Conservation (phyloP, 2,113 vertebrate genomes). For the Solea solea region DNA sequence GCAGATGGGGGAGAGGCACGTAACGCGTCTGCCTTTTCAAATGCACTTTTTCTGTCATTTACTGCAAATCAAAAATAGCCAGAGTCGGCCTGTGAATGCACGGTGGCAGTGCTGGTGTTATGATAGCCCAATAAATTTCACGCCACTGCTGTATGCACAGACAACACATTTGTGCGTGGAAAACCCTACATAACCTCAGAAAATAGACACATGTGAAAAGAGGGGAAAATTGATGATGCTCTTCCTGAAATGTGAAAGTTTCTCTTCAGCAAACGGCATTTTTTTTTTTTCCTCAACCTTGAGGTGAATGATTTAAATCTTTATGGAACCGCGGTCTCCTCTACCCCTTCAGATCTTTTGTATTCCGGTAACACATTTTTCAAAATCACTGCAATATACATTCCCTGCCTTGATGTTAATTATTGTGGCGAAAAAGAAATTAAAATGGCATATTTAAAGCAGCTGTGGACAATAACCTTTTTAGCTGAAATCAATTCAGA, state of each 20-base stretch:
- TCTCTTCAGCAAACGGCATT: slow-evolving; percentile 33
- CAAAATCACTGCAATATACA: slow-evolving; percentile 30
- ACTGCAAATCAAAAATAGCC: slow-evolving; percentile 78
- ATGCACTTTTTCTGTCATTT: slow-evolving; percentile 83
- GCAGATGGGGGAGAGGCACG: slow-evolving; percentile 78
- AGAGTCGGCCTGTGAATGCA: slow-evolving; percentile 48
- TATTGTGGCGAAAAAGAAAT: slow-evolving; percentile 47
- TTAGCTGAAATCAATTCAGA: slow-evolving; percentile 54
- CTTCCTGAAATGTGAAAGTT: slow-evolving; percentile 48
- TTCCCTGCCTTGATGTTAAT: slow-evolving; percentile 59
- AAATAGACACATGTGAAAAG: slow-evolving; percentile 43
- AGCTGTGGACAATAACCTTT: slow-evolving; percentile 30
- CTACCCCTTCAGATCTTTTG: slow-evolving; percentile 9
- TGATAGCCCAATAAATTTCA: slow-evolving; percentile 72
- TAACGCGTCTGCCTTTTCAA: slow-evolving; percentile 79
- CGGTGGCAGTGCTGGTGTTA: slow-evolving; percentile 14
- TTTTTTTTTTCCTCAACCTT: slow-evolving; percentile 55
- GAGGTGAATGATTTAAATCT: slow-evolving; percentile 64
- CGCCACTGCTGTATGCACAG: slow-evolving; percentile 57
- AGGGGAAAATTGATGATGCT: slow-evolving; percentile 44
- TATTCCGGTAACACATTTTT: slow-evolving; percentile 49
- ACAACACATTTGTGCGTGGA: slow-evolving; percentile 69
- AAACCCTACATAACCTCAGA: slow-evolving; percentile 42
- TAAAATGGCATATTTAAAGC: slow-evolving; percentile 51
- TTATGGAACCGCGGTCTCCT: slow-evolving; percentile 26